Percentiles rank a stretch among this genome's conserved stretches.
Evolutionary conservation across 2,797 vertebrate genomes (phyloP).

Genomic region (Todus mexicanus): DNA sequence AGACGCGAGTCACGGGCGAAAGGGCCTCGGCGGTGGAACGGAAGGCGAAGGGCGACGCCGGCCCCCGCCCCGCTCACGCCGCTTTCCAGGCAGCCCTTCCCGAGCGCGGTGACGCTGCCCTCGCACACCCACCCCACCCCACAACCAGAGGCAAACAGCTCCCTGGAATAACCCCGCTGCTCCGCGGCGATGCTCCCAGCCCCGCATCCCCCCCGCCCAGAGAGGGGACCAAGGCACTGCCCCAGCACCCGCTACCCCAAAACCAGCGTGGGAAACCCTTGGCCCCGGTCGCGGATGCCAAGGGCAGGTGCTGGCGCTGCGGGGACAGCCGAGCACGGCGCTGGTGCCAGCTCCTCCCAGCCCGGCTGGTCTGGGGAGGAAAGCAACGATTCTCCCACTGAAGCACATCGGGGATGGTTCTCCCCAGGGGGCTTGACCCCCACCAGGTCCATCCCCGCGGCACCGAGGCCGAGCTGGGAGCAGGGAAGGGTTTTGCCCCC

Average conservation of each 20-base stretch:
- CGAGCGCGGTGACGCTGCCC: not conserved
- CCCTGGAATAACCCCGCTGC: accelerated
- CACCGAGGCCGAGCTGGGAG: not conserved
- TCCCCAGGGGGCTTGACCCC: not conserved
- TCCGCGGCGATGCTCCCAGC: accelerated
- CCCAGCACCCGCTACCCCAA: not conserved
- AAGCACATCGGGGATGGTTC: accelerated
- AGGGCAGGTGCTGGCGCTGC: not conserved
- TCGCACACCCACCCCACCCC: not conserved
- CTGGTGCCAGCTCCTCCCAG: accelerated
- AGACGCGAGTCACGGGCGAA: conserved; percentile 23
- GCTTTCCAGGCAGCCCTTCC: conserved; percentile 9
- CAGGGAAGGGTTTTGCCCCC: not conserved
- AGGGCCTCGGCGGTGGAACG: too few species aligned
- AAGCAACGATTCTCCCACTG: not conserved
- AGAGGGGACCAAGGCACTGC: not conserved
- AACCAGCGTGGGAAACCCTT: not conserved
- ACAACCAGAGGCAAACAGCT: not conserved
- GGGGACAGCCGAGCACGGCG: not conserved
- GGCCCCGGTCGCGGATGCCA: accelerated
- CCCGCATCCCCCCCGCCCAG: accelerated
- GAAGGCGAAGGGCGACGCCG: not conserved
- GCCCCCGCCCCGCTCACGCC: not conserved
- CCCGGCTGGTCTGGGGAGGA: not conserved
- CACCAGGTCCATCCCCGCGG: not conserved